Conservation (phyloP, 1,140 invertebrate genomes). For the Drosophila miranda region DNA sequence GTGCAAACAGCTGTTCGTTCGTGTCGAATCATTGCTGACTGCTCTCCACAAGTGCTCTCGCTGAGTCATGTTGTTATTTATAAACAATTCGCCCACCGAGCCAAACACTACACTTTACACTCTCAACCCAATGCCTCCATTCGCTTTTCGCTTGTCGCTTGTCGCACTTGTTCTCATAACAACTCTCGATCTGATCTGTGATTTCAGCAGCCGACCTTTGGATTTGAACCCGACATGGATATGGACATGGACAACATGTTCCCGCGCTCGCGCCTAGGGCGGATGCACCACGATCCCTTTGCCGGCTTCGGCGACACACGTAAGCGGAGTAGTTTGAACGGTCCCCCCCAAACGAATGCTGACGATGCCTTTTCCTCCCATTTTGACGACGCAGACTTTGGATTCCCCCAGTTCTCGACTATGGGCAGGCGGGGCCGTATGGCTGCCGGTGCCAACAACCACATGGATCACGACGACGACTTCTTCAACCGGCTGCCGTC, state of each 20-base stretch:
- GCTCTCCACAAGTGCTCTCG: slow-evolving; percentile 25
- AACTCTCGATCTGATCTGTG: not conserved
- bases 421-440: slow-evolving; percentile 63
- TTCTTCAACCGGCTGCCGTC: slow-evolving; percentile 85
- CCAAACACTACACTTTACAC: slow-evolving; percentile 43
- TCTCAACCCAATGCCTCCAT: not conserved
- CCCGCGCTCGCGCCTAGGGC: slow-evolving; percentile 74
- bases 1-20: slow-evolving; percentile 39
- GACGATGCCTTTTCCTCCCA: slow-evolving; percentile 69
- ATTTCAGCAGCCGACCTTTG: slow-evolving; percentile 67
- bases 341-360: slow-evolving; percentile 56
- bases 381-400: slow-evolving; percentile 82
- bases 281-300: slow-evolving; percentile 83
- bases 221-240: slow-evolving; percentile 80
- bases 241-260: slow-evolving; percentile 81
- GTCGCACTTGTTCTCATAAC: not conserved
- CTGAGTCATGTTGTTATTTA: slow-evolving; percentile 72
- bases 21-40: slow-evolving; percentile 49
- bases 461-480: slow-evolving; percentile 77
- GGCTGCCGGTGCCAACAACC: slow-evolving; percentile 64
- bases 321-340: slow-evolving; percentile 83
- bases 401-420: slow-evolving; percentile 76
- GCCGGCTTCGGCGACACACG: slow-evolving; percentile 83
- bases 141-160: too few relatives aligned
- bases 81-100: slow-evolving; percentile 67